Evolutionary conservation across 2,797 vertebrate species (phyloP), one percentile per base, ranked within the genome.

Genomic region (Arremon brunneinucha): DNA sequence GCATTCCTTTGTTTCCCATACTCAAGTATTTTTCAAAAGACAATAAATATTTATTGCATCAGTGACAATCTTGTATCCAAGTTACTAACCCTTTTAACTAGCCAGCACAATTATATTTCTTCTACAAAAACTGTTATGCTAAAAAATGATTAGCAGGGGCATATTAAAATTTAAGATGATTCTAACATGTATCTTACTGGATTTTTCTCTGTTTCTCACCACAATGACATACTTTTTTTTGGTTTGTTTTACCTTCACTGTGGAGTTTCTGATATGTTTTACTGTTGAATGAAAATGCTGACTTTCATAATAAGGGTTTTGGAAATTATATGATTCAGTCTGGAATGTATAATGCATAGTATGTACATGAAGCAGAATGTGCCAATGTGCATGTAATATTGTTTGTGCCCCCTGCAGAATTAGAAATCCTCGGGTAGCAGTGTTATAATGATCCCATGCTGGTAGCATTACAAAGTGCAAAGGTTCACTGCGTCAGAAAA

Each of bases 401-500:
- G 93, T 97, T 96, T 97, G 90, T 96, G 95, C 81, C 96, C 96
- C 93, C 96, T 93, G 91, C 83, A 97, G 97, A 97, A 98, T 95
- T 87, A 96, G 94, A 97, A 97, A 97, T 98, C 95, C 97, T 97
- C 78, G 95, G 95, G 93, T 94, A 97, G 96, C 84, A 90, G 87
- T 93, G 89, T 93, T 97, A 81, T 97, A 98, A 98, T 63, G 71
- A 98, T 98, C 97, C 97, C 97, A 98, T 96, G 98, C 97, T 98
- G 97, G 93, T 97, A 98, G 97, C 92, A 87, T 98, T 97, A 98
- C 97, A 96, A 96, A 98, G 96, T 96, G 95, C 97, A 98, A 97
- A 97, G 97, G 97, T 98, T 98, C 97, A 93, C 83, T 95, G 95
- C 92, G 95, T 96, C 91, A 97, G 93, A 97, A 97, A 94, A 96